Base-by-base conservation (phyloP, 2,113 vertebrate species). In the Hystrix brachyura region DNA sequence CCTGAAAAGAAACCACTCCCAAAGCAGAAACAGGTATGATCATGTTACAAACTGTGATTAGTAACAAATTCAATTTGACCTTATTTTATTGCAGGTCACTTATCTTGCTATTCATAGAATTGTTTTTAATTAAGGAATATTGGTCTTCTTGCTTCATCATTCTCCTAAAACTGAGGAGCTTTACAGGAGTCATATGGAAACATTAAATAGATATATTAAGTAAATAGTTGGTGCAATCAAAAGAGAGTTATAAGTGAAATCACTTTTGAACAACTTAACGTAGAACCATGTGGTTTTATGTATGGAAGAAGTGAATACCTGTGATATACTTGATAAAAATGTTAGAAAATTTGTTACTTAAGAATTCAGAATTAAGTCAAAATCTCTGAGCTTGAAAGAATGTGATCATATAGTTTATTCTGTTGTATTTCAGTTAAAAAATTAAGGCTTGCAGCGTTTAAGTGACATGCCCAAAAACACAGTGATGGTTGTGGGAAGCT, bases 1-100 rank as follows among this genome's bases (percentile, higher is more conserved):
- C 98, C 96, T 43, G 99, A 99, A 90, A 99, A 98, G 97, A 99
- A 99, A 94, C 97, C 98, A 34, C 97, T 98, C 29, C 82, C 98
- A 80, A 99, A 99, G 98, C 98, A 98, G 87, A 99, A 99, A 98
- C 98, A 99, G 98, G 99, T 99, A 93, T 89, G 94, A 87, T 74
- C 13, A 46, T 92, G 7, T 87, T 92, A 67, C 4, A 96, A n/a
- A 79, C 43, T 82, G 8, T 38, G 74, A 48, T 89, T 93, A 82
- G 3, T 90, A 82, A 60, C 25, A 94, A 60, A 91, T 90, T 87
- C n/a, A 62, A 0, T 69, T 71, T 84, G 13, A 48, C 38, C 46
- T 82, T 51, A 34, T 81, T 69, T 91, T n/a, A 62, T 94, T 87
- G n/a, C 17, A 93, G 13, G n/a, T 83, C 59, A 72, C 0, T 85